Evolutionary conservation across 2,888 invertebrate species (phyloP).

Genomic region (Protodeltote pygarga): DNA sequence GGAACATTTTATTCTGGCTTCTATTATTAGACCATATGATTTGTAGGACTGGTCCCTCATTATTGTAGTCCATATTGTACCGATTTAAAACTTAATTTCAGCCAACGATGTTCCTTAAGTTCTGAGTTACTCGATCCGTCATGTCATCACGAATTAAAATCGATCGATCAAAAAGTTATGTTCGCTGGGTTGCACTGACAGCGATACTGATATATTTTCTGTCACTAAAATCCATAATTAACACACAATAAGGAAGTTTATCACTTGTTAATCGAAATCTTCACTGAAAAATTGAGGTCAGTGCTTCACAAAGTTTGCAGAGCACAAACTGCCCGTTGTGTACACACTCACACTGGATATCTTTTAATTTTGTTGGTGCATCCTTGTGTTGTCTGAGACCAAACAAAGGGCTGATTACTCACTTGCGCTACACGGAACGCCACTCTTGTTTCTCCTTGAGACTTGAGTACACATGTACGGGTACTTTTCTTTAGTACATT

Average conservation of each 20-base stretch:
- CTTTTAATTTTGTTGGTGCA: conserved; percentile 59
- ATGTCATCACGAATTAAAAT: too few relatives aligned
- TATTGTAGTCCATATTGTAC: neutral
- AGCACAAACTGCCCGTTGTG: conserved; percentile 54
- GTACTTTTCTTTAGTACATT: conserved; percentile 22
- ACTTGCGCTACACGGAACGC: conserved; percentile 68
- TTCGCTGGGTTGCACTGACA: too few relatives aligned
- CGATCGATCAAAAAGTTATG: too few relatives aligned
- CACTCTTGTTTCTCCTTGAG: conserved; percentile 69
- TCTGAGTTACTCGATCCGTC: too few relatives aligned
- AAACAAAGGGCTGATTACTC: conserved; percentile 67
- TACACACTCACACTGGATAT: conserved; percentile 53
- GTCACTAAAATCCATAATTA: conserved; percentile 41
- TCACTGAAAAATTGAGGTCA: conserved; percentile 59
- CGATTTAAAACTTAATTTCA: too few relatives aligned
- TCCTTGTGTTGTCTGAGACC: conserved; percentile 55
- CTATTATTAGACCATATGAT: too few relatives aligned
- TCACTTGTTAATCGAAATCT: conserved; percentile 49
- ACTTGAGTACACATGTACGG: conserved; percentile 49
- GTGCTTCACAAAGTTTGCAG: conserved; percentile 53
- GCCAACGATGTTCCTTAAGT: too few relatives aligned
- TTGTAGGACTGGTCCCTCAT: too few relatives aligned
- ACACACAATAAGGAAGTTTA: conserved; percentile 46
- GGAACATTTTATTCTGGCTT: conserved; percentile 1
- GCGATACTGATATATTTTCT: too few relatives aligned